Evolutionary conservation across 2,113 vertebrate genomes (phyloP), one percentile per base, ranked within the genome.

Genomic region (Myotis brandtii): DNA sequence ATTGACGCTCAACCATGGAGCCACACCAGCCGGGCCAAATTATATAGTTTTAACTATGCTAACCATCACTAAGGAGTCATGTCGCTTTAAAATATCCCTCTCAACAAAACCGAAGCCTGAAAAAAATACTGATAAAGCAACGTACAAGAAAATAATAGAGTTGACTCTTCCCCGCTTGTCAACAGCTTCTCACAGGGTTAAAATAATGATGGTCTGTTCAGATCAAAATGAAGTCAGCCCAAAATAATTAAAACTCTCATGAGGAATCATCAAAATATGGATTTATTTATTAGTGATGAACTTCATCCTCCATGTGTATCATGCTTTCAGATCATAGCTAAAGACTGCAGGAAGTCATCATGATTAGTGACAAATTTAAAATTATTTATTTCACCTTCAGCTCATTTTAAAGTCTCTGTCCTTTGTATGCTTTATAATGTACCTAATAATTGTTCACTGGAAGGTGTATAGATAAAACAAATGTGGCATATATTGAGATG

Each of bases 231-330:
- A 73, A 93, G 4, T 37, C 86, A 75, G 16, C 46, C 69, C 46
- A 86, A 91, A 89, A 84, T 3, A 80, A 92, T 70, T 76, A 59
- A 37, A 79, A 82, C 27, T 59, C 86, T 93, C 72, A 34, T 8
- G 56, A 86, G 27, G 30, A 75, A 54, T 75, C 75, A 56, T 66
- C 34, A 84, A 83, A 92, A 20, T n/a, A 17, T 13, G 46, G 27
- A 34, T 77, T 67, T 89, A 73, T 64, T 91, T 88, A 76, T 83
- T 37, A 87, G 21, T 18, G 20, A 30, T 72, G 50, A 76, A 50
- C 14, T 34, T 62, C 30, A 82, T 17, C 48, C 21, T 76, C 66
- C 37, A 5, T 5, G 11, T 23, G 37, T 10, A 75, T 50, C 14
- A 30, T 25, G 66, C 6, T 67, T 75, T 69, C 30, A 75, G 50